Evolutionary conservation across 2,113 vertebrate species (phyloP).

Genomic region (Amblyornis subalaris): DNA sequence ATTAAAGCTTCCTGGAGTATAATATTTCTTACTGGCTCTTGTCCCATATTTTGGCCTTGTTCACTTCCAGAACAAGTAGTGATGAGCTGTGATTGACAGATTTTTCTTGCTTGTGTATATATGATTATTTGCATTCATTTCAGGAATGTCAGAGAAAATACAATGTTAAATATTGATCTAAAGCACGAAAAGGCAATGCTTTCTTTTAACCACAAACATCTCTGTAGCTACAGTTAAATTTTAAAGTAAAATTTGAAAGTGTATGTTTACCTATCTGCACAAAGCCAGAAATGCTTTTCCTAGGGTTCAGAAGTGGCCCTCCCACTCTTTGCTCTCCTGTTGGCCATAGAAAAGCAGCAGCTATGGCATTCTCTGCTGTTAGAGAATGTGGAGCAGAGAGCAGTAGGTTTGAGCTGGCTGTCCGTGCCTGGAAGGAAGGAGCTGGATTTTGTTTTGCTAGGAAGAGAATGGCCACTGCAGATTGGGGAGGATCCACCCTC

Average conservation of each 20-base stretch:
- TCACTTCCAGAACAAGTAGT: background rate
- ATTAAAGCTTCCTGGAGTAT: slow-evolving; percentile 37
- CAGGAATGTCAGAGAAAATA: background rate
- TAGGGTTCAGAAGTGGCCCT: background rate
- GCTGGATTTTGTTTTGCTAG: background rate
- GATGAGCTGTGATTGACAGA: background rate
- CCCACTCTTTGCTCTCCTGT: background rate
- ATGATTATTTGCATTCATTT: background rate
- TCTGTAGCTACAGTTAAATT: background rate
- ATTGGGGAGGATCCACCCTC: background rate
- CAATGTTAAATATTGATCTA: background rate
- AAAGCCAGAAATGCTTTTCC: background rate
- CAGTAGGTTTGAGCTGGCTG: background rate
- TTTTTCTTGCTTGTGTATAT: background rate
- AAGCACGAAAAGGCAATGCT: background rate
- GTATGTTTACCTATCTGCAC: background rate
- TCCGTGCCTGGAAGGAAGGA: background rate
- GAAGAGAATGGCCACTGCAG: accelerated
- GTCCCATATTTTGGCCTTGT: background rate
- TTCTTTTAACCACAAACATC: background rate
- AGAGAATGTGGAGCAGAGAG: background rate
- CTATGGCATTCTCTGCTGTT: background rate
- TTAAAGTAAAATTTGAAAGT: background rate
- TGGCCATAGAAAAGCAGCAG: background rate
- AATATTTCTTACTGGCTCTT: slow-evolving; percentile 12